Percentiles rank a stretch among this genome's conserved stretches.
phyloP scores from a whole-genome alignment of 2,113 vertebrate species.

The Megalops atlanticus region DNA sequence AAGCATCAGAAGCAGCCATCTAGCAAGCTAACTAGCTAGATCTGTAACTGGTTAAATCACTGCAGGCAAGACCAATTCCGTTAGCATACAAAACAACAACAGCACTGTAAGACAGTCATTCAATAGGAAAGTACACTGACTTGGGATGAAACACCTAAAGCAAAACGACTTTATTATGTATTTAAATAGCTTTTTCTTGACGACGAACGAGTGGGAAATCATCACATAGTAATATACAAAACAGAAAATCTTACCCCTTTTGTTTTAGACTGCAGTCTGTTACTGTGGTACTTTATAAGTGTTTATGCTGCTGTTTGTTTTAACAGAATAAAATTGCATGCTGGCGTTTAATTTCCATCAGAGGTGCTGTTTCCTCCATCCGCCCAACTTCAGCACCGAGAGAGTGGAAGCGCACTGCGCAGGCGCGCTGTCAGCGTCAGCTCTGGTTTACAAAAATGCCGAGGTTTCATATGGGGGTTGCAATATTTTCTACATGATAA shows the following conservation, averaged over 20 bases:
- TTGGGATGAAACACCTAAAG: not conserved
- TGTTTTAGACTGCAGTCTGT: conserved; percentile 59
- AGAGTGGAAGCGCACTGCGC: conserved; percentile 76
- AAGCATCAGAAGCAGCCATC: too few species aligned
- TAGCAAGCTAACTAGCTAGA: too few species aligned
- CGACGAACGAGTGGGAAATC: conserved; percentile 38
- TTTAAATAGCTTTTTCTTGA: conserved; percentile 36
- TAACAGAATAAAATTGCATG: conserved; percentile 56
- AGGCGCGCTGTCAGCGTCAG: conserved; percentile 65
- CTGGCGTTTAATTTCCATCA: conserved; percentile 70
- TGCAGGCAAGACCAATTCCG: conserved; percentile 39
- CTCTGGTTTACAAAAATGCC: conserved; percentile 28
- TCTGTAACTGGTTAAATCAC: conserved; percentile 31
- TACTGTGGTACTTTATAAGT: conserved; percentile 41
- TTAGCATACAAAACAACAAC: not conserved
- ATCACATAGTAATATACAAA: conserved; percentile 43
- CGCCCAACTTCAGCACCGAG: conserved; percentile 83
- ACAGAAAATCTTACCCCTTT: conserved; percentile 67
- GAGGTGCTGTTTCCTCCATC: conserved; percentile 72
- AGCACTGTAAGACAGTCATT: not conserved
- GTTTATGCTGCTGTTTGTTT: conserved; percentile 46
- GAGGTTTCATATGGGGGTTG: conserved; percentile 12
- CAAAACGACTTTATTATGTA: conserved; percentile 28
- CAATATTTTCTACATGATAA: too few species aligned
- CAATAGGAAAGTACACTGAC: not conserved